phyloP scores from a whole-genome alignment of 1,140 invertebrate genomes.

The Amyelois transitella region DNA sequence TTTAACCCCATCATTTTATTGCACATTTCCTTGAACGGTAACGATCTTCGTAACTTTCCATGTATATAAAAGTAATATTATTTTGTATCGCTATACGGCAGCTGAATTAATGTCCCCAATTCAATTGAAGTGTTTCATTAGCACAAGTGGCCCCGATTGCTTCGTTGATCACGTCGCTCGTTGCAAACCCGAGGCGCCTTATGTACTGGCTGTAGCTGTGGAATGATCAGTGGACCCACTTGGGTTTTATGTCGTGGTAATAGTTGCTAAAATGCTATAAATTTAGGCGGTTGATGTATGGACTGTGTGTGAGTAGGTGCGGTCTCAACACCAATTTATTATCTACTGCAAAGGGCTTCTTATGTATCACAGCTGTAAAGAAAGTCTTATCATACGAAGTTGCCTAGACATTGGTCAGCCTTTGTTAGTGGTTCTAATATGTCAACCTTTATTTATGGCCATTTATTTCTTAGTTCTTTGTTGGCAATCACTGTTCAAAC shows the following conservation, averaged over 20 bases:
- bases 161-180: conserved; percentile 60
- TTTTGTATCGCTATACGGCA: conserved; percentile 35
- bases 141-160: conserved; percentile 72
- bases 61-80: conserved; percentile 28
- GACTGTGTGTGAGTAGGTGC: neutral
- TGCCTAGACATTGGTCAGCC: no score
- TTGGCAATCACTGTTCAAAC: no score
- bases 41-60: conserved; percentile 29
- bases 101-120: conserved; percentile 72
- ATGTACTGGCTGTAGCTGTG: neutral
- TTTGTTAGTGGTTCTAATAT: no score
- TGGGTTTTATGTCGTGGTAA: neutral
- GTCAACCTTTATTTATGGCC: no score
- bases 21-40: neutral
- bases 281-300: neutral
- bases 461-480: no score
- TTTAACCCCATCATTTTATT: no score
- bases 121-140: conserved; percentile 74
- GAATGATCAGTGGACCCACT: neutral
- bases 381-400: no score
- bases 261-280: conserved; percentile 1
- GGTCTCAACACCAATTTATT: neutral
- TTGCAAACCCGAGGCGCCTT: conserved; percentile 37
- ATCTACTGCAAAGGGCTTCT: neutral
- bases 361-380: no score